Evolutionary conservation across 2,113 vertebrate species (phyloP), one percentile per base, ranked within the genome.

Genomic region (Laticauda laticaudata): DNA sequence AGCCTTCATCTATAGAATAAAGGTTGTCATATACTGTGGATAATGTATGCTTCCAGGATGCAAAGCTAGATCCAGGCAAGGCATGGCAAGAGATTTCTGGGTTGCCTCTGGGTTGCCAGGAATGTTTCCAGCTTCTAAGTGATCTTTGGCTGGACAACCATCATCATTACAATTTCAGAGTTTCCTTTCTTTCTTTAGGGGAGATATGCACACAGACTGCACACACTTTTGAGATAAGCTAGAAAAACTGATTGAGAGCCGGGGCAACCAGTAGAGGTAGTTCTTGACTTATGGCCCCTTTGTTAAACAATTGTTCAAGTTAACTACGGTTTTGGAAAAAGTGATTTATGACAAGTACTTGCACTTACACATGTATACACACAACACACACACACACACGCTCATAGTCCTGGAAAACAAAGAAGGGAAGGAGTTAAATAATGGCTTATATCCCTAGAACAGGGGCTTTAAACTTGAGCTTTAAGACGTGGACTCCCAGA

Each of bases 31-130:
- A 1, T 26, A 29, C 29, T 57, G 26, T 23, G 8, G 81, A n/a
- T 45, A 3, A 90, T 51, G 54, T 57, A 5, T 0, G 0, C 20
- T 21, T 4, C 15, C 23, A n/a, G 24, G 0, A 0, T 86, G 12
- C 48, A 29, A 20, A 11, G 0, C 8, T 26, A 0, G 34, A 39
- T 3, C 39, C 20, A 10, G 29, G 10, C 24, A 43, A 93, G 34
- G 0, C 0, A 53, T 0, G 26, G 20, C 59, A 4, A 1, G 81
- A 89, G 21, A n/a, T 26, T 53, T 18, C 15, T 85, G 0, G 0
- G 87, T 57, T 18, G 12, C 29, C 39, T n/a, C n/a, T 10, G 1
- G 3, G 5, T 43, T 93, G 9, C 4, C 87, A 61, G 5, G 43
- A 21, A 86, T 86, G 57, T 57, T 29, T 23, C 34, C 87, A 39